phyloP scores from a whole-genome alignment of 1,140 invertebrate genomes.

The Achroia grisella region DNA sequence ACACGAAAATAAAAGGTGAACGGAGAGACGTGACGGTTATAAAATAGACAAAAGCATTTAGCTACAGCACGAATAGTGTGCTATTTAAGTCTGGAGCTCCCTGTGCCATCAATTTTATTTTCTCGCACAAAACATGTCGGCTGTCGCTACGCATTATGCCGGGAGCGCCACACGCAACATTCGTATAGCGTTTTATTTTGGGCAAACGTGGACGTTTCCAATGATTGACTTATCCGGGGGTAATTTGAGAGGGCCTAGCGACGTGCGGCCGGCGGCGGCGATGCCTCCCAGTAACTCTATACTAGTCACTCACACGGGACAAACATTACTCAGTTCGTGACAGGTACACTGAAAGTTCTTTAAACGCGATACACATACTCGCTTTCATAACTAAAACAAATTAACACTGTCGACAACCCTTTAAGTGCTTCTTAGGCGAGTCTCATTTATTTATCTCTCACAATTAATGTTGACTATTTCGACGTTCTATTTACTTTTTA shows the following conservation, averaged over 20 bases:
- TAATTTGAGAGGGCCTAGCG: conserved; percentile 68
- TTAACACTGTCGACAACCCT: conserved; percentile 3
- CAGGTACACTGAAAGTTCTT: conserved; percentile 46
- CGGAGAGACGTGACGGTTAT: conserved; percentile 46
- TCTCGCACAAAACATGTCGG: conserved; percentile 72
- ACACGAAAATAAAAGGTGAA: conserved; percentile 42
- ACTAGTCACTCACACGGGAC: conserved; percentile 25
- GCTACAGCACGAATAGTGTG: conserved; percentile 54
- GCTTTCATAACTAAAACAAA: conserved; percentile 17
- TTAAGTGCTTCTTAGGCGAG: not conserved
- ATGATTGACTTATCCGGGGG: conserved; percentile 73
- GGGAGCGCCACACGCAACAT: conserved; percentile 67
- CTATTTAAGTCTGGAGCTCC: conserved; percentile 67
- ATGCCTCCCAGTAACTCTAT: conserved; percentile 36
- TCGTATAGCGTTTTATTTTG: conserved; percentile 65
- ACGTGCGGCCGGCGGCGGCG: conserved; percentile 24
- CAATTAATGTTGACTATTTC: too few relatives aligned
- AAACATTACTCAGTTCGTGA: conserved; percentile 35
- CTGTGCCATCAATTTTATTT: conserved; percentile 72
- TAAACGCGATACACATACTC: conserved; percentile 30
- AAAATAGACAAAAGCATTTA: conserved; percentile 71
- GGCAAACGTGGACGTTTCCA: conserved; percentile 60
- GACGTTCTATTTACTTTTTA: too few relatives aligned
- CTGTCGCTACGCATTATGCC: conserved; percentile 69
- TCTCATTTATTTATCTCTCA: too few relatives aligned